phyloP scores from a whole-genome alignment of 2,797 vertebrate genomes.

The Crypturellus tataupa region DNA sequence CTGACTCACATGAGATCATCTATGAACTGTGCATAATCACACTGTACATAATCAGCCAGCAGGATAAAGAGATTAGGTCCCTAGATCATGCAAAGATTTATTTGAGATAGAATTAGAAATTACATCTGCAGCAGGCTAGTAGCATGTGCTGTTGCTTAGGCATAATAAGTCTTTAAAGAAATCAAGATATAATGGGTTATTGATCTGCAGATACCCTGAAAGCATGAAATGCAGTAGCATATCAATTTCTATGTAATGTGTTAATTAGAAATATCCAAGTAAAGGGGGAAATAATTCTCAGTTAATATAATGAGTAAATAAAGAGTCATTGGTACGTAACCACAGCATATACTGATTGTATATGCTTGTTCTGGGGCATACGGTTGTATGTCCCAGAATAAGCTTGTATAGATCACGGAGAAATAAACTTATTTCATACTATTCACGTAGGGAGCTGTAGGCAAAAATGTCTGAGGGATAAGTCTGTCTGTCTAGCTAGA shows the following conservation, averaged over 20 bases:
- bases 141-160: not conserved
- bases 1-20: not conserved
- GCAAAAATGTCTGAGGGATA: constrained; percentile 9
- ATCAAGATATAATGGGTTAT: not conserved
- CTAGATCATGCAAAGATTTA: not conserved
- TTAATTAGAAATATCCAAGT: not conserved
- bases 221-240: not conserved
- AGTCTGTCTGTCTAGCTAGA: not conserved
- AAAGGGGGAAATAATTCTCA: not conserved
- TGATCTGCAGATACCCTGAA: not conserved
- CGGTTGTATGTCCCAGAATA: not conserved
- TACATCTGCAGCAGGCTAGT: not conserved
- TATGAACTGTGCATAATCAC: not conserved
- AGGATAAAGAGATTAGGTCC: not conserved
- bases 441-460: not conserved
- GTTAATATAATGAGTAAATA: not conserved
- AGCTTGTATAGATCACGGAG: not conserved
- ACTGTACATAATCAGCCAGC: accelerated
- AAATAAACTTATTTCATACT: not conserved
- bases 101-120: not conserved
- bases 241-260: not conserved
- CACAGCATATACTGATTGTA: not conserved
- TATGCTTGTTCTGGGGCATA: too few species aligned
- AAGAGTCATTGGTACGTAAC: not conserved
- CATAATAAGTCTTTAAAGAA: constrained; percentile 8